phyloP scores from a whole-genome alignment of 1,140 invertebrate species.

The Heliconius melpomene region DNA sequence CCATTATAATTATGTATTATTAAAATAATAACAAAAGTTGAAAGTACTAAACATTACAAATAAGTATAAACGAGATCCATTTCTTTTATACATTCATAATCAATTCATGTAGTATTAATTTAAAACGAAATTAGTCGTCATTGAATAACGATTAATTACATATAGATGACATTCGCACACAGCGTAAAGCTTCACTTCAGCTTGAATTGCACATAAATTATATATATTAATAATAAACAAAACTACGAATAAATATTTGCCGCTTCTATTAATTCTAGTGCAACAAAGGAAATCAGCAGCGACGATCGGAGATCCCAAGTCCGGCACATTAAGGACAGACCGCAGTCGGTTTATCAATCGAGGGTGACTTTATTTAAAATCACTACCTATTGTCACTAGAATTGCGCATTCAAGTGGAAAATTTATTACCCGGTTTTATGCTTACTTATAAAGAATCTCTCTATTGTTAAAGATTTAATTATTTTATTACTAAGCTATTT shows the following conservation, averaged over 20 bases:
- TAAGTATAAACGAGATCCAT: too few relatives aligned
- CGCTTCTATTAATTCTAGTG: constrained; percentile 39
- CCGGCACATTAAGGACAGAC: constrained; percentile 76
- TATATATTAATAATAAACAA: too few relatives aligned
- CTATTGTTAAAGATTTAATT: constrained; percentile 17
- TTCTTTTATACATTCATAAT: too few relatives aligned
- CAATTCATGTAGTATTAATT: too few relatives aligned
- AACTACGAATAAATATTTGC: background rate
- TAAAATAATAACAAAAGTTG: too few relatives aligned
- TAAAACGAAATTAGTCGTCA: too few relatives aligned
- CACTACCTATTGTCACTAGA: constrained; percentile 62
- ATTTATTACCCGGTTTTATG: constrained; percentile 53
- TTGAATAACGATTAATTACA: too few relatives aligned
- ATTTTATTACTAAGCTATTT: background rate
- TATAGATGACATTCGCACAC: too few relatives aligned
- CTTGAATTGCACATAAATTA: too few relatives aligned
- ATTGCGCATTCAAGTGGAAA: constrained; percentile 40
- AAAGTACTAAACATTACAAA: too few relatives aligned
- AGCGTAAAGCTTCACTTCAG: too few relatives aligned
- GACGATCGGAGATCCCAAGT: constrained; percentile 65
- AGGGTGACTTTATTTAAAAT: constrained; percentile 69
- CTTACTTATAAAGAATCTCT: background rate
- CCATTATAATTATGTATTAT: too few relatives aligned
- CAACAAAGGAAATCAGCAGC: constrained; percentile 41
- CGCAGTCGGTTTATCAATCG: constrained; percentile 62